These are phyloP conservation scores for Brachionus rubens DNA, from an alignment of 1,140 invertebrate species.

Conservation along the genomic window DNA sequence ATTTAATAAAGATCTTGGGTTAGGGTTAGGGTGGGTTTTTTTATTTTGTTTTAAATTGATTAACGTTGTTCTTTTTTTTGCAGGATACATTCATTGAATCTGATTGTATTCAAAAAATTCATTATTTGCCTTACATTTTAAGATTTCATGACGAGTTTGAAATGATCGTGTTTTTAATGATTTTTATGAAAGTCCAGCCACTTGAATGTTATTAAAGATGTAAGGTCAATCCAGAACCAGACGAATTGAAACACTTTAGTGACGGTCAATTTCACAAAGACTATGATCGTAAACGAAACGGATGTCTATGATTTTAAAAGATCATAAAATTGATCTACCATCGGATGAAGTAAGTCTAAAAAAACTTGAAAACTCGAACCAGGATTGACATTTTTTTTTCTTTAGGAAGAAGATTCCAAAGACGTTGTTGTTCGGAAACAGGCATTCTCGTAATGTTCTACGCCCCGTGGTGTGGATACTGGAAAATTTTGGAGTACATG, in stretches of 20 bases:
- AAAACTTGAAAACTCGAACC: neutral
- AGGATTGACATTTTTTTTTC: neutral
- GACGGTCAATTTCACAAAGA: constrained; percentile 84
- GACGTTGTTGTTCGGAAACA: constrained; percentile 65
- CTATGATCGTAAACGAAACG: constrained; percentile 74
- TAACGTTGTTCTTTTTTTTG: too few species aligned
- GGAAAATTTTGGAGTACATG: constrained; percentile 80
- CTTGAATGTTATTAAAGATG: constrained; percentile 81
- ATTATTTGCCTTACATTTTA: too few species aligned
- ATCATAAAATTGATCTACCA: constrained; percentile 78
- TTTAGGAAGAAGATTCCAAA: constrained; percentile 59
- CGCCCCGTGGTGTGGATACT: constrained; percentile 79
- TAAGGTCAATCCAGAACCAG: constrained; percentile 67
- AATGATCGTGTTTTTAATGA: too few species aligned
- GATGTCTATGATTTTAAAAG: constrained; percentile 76
- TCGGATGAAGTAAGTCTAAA: constrained; percentile 79
- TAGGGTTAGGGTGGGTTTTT: too few species aligned
- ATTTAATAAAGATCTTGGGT: too few species aligned
- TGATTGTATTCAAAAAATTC: too few species aligned
- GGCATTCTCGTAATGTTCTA: constrained; percentile 77
- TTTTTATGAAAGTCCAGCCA: too few species aligned
- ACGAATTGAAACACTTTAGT: constrained; percentile 75
- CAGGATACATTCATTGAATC: too few species aligned
- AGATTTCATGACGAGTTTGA: too few species aligned
- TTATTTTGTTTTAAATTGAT: too few species aligned